These are phyloP conservation scores for Sylvietta virens DNA, from an alignment of 2,113 vertebrate genomes.

Conservation along the genomic window DNA sequence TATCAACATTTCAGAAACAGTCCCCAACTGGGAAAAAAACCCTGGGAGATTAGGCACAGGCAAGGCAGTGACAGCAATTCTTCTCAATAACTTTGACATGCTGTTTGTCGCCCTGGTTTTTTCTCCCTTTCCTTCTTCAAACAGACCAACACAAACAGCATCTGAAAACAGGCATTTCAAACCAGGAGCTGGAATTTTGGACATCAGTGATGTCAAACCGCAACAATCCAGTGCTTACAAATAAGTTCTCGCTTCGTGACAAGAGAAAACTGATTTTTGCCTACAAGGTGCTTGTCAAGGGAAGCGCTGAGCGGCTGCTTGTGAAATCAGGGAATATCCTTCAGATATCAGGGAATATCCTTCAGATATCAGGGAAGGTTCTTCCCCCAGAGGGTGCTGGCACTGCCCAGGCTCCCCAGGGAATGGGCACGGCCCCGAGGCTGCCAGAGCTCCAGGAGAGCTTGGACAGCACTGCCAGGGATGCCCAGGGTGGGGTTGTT, in stretches of 20 bases:
- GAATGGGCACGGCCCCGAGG: neutral
- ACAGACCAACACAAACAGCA: slow-evolving; percentile 14
- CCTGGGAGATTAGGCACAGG: neutral
- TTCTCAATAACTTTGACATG: neutral
- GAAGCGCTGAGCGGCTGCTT: accelerated
- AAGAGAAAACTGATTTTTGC: neutral
- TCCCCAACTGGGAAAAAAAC: neutral
- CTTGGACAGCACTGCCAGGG: neutral
- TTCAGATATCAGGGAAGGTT: neutral
- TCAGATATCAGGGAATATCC: neutral
- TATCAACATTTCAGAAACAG: neutral
- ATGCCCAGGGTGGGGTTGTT: neutral
- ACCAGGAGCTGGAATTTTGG: neutral
- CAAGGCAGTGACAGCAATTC: neutral
- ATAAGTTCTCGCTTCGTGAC: neutral
- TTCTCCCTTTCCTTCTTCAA: neutral
- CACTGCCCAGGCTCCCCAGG: neutral
- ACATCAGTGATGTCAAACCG: neutral
- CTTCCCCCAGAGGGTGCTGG: neutral
- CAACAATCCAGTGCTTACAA: neutral
- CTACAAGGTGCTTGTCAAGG: neutral
- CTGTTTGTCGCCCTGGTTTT: neutral
- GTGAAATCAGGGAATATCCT: too few relatives aligned
- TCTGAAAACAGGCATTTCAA: slow-evolving; percentile 3
- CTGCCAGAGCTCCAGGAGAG: neutral